Evolutionary conservation across 2,888 invertebrate genomes (phyloP).

Genomic region (Crossocerus cetratus): DNA sequence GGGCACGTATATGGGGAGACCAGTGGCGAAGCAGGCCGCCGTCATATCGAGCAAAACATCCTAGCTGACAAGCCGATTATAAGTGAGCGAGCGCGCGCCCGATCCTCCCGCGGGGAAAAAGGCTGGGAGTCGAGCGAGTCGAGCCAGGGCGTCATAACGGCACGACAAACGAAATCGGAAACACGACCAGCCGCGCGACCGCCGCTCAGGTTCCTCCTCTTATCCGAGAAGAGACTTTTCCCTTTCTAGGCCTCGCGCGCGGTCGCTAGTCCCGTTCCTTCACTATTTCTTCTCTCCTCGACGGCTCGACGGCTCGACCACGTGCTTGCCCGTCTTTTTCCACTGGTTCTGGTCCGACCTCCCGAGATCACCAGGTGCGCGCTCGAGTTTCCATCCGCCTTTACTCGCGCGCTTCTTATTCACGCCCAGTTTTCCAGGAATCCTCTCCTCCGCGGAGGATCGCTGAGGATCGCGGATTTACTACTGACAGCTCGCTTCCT

Average conservation of each 20-base stretch:
- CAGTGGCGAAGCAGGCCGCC: constrained; percentile 55
- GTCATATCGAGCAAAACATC: constrained; percentile 59
- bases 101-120: constrained; percentile 21
- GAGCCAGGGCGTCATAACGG: constrained; percentile 51
- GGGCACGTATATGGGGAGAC: constrained; percentile 68
- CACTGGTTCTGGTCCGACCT: background rate
- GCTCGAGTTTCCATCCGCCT: constrained; percentile 6
- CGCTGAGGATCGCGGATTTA: too few relatives aligned
- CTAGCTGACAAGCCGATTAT: constrained; percentile 66
- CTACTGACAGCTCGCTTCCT: too few relatives aligned
- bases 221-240: background rate
- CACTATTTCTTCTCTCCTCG: background rate
- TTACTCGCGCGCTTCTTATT: constrained; percentile 5
- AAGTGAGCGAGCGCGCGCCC: constrained; percentile 50
- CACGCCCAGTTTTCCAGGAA: too few relatives aligned
- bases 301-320: too few relatives aligned
- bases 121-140: background rate
- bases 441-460: too few relatives aligned
- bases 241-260: background rate
- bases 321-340: background rate
- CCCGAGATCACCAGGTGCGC: background rate
- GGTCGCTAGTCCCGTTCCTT: background rate
- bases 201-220: constrained; percentile 3
- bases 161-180: constrained; percentile 49
- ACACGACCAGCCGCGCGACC: constrained; percentile 12